These are phyloP conservation scores for Eupithecia subfuscata DNA, from an alignment of 2,888 invertebrate genomes.

Conservation along the genomic window DNA sequence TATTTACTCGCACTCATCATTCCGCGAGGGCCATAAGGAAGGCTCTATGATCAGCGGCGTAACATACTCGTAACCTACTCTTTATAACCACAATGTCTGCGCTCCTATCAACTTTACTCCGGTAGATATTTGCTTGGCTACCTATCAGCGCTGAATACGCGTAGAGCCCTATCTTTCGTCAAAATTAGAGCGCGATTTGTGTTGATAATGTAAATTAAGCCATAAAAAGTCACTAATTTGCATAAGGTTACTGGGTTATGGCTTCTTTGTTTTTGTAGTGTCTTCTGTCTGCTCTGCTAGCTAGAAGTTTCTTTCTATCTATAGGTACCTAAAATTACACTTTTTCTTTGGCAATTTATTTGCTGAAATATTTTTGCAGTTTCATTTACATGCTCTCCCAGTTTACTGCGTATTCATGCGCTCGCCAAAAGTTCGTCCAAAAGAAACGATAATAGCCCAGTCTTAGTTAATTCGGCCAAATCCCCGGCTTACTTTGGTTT, in stretches of 20 bases:
- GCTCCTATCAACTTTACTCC: background rate
- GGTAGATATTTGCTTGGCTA: background rate
- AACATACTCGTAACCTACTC: background rate
- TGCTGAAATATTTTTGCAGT: background rate
- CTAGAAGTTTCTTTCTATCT: background rate
- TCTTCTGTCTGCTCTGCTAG: background rate
- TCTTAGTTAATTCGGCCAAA: background rate
- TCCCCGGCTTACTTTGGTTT: background rate
- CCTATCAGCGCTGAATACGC: background rate
- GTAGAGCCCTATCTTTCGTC: background rate
- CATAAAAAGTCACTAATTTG: background rate
- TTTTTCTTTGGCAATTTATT: no score
- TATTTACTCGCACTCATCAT: conserved; percentile 23
- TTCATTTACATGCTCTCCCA: background rate
- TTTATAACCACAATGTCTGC: conserved; percentile 1
- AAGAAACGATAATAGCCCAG: background rate
- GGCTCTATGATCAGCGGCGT: conserved; percentile 27
- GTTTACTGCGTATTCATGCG: background rate
- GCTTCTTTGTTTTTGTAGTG: background rate
- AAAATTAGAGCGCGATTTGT: background rate
- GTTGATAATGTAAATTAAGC: background rate
- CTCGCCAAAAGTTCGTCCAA: background rate
- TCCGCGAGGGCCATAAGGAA: conserved; percentile 21
- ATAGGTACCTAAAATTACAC: no score
- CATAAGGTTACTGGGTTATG: background rate